These are phyloP conservation scores for Poeciliopsis presidionis DNA, from an alignment of 2,797 vertebrate genomes.

Conservation along the genomic window DNA sequence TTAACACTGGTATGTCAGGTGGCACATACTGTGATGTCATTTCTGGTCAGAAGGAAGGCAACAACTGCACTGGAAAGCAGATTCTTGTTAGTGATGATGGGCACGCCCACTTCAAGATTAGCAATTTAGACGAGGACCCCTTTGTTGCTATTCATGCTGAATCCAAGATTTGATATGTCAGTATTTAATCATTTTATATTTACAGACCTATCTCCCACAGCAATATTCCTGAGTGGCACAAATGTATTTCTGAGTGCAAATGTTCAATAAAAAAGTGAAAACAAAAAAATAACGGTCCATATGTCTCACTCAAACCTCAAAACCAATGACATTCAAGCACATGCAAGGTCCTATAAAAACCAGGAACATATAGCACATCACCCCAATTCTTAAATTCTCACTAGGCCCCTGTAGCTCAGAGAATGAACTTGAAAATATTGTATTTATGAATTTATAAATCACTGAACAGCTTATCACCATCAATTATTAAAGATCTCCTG, in stretches of 20 bases:
- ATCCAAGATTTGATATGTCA: slow-evolving; percentile 79
- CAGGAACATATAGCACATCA: no score
- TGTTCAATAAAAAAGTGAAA: background rate
- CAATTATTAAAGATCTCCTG: no score
- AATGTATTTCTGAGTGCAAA: background rate
- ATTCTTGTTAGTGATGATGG: slow-evolving; percentile 82
- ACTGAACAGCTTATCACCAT: no score
- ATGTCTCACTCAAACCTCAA: background rate
- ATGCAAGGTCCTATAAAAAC: background rate
- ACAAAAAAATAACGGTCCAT: background rate
- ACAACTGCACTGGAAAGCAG: slow-evolving; percentile 84
- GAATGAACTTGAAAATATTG: no score
- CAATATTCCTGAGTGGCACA: background rate
- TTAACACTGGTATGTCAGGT: slow-evolving; percentile 87
- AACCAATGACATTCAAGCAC: background rate
- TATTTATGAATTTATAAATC: no score
- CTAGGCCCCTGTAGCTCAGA: no score
- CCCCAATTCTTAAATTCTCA: no score
- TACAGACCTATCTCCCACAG: background rate
- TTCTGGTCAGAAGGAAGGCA: slow-evolving; percentile 86
- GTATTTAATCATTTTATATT: background rate
- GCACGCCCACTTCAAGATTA: slow-evolving; percentile 84
- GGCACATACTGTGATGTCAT: slow-evolving; percentile 93
- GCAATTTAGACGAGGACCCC: slow-evolving; percentile 86
- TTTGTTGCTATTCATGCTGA: slow-evolving; percentile 87